Conservation (phyloP, 2,113 vertebrate genomes). For the Neogobius melanostomus region DNA sequence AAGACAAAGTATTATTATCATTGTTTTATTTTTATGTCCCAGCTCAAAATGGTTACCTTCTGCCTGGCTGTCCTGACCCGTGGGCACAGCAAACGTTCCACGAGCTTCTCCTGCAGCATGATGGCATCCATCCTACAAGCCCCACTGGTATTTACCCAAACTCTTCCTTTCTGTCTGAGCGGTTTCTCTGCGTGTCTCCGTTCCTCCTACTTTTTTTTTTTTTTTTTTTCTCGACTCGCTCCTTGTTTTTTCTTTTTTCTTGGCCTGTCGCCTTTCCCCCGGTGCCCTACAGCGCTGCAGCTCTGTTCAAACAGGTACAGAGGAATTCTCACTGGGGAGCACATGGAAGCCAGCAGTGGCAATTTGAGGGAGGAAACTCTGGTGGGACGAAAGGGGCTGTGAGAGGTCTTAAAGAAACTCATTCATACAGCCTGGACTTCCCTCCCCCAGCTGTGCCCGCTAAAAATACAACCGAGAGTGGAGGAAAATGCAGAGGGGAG, state of each 20-base stretch:
- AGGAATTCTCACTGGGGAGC: constrained; percentile 62
- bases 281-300: constrained; percentile 40
- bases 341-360: constrained; percentile 57
- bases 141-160: constrained; percentile 16
- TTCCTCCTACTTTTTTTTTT: constrained; percentile 38
- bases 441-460: constrained; percentile 55
- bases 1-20: not conserved
- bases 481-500: not conserved
- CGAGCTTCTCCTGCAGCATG: constrained; percentile 92
- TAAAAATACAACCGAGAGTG: constrained; percentile 57
- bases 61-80: constrained; percentile 85
- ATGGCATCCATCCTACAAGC: constrained; percentile 87
- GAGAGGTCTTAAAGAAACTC: constrained; percentile 70
- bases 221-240: constrained; percentile 12
- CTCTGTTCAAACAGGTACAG: constrained; percentile 75
- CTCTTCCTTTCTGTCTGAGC: constrained; percentile 34
- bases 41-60: constrained; percentile 80
- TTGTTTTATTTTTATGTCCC: not conserved
- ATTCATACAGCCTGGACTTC: constrained; percentile 68
- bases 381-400: constrained; percentile 59
- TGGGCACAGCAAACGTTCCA: constrained; percentile 91
- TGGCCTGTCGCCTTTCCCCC: constrained; percentile 11
- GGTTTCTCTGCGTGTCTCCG: constrained; percentile 31
- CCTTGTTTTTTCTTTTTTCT: constrained; percentile 14
- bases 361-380: constrained; percentile 73